Percentiles rank a stretch among this genome's conserved stretches.
Evolutionary conservation across 1,140 invertebrate genomes (phyloP).

Genomic region (Paraescarpia echinospica): DNA sequence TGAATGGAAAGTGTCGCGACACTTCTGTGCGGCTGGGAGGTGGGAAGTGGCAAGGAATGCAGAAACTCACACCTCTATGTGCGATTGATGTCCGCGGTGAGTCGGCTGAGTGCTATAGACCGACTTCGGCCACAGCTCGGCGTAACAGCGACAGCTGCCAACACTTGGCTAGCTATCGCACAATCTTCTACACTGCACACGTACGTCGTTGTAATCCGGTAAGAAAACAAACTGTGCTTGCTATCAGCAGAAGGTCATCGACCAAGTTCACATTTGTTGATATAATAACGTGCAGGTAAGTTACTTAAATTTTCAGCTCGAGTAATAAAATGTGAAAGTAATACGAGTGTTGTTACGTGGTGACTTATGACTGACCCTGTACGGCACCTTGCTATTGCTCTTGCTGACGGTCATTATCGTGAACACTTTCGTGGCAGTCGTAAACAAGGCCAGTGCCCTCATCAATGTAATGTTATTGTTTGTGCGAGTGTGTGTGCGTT

Average conservation of each 20-base stretch:
- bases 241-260: neutral
- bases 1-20: neutral
- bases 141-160: neutral
- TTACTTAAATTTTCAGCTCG: too few species aligned
- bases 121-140: neutral
- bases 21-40: neutral
- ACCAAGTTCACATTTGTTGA: neutral
- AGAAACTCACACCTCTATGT: neutral
- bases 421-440: too few species aligned
- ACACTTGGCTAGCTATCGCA: neutral
- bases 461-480: too few species aligned
- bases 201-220: neutral
- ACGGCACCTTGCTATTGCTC: neutral
- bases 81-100: neutral
- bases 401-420: neutral
- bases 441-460: too few species aligned
- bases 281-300: too few species aligned
- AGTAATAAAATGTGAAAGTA: too few species aligned
- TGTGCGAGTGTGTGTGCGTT: too few species aligned
- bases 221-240: neutral
- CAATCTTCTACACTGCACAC: neutral
- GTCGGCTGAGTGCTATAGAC: neutral
- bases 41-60: too few species aligned
- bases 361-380: neutral
- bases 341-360: too few species aligned